Percentiles rank a stretch among this genome's conserved stretches.
Conservation (phyloP, 30 jellyfish, hydroid and myxozoan genomes). For the Chrysaora quinquecirrha region DNA sequence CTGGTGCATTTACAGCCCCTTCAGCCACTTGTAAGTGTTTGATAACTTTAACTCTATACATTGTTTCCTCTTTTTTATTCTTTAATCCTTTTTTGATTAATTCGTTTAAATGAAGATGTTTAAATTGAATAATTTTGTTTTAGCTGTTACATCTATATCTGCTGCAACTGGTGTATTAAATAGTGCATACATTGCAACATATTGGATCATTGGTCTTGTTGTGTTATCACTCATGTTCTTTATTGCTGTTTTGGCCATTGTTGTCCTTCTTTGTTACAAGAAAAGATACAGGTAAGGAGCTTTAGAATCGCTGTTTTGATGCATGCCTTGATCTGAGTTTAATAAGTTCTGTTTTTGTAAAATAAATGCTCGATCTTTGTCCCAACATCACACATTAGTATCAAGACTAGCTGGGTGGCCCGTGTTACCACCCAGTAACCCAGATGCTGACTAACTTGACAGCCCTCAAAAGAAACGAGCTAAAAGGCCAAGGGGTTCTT, state of each 20-base stretch:
- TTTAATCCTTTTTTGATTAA: too few relatives aligned
- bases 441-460: too few relatives aligned
- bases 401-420: too few relatives aligned
- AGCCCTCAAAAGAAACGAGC: too few relatives aligned
- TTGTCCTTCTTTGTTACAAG: constrained; percentile 90
- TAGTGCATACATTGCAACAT: constrained; percentile 78
- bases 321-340: too few relatives aligned
- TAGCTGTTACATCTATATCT: constrained; percentile 37
- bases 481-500: too few relatives aligned
- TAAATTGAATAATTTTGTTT: background rate
- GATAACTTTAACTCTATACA: too few relatives aligned
- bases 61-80: background rate
- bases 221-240: constrained; percentile 85
- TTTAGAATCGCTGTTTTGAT: background rate
- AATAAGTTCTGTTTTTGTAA: too few relatives aligned
- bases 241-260: constrained; percentile 91
- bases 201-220: constrained; percentile 96
- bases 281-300: constrained; percentile 84
- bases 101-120: background rate
- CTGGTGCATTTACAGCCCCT: constrained; percentile 61
- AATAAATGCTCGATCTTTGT: too few relatives aligned
- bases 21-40: constrained; percentile 42
- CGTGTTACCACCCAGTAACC: too few relatives aligned
- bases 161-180: constrained; percentile 67
- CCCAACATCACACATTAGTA: too few relatives aligned